Percentiles rank a stretch among this genome's conserved stretches.
Conservation (phyloP, 1,140 invertebrate genomes). For the Drosophila ogumai region DNA sequence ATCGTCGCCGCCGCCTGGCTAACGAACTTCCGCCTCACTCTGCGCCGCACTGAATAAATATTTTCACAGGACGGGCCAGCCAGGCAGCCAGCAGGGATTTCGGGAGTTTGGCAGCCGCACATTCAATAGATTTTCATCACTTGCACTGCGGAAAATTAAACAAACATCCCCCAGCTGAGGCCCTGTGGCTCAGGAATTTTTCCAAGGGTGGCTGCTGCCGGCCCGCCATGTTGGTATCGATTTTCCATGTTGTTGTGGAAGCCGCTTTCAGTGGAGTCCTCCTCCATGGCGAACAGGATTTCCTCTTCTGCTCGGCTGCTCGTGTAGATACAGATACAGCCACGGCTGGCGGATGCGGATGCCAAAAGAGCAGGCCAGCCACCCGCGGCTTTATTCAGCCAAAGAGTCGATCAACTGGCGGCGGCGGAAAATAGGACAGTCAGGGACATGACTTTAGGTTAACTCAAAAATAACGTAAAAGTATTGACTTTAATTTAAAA, state of each 20-base stretch:
- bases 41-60: constrained; percentile 68
- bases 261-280: constrained; percentile 28
- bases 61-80: constrained; percentile 58
- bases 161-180: constrained; percentile 73
- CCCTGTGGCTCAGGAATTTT: constrained; percentile 13
- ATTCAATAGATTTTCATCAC: constrained; percentile 84
- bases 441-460: not conserved
- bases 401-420: constrained; percentile 41
- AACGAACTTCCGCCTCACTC: constrained; percentile 68
- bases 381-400: constrained; percentile 9
- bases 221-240: constrained; percentile 60
- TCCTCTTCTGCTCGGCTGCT: constrained; percentile 49
- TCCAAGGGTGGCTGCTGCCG: constrained; percentile 21
- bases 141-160: constrained; percentile 78
- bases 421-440: constrained; percentile 9
- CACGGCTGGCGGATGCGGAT: constrained; percentile 14
- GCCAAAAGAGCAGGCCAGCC: constrained; percentile 32
- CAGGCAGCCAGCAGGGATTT: constrained; percentile 31
- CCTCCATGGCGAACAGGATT: constrained; percentile 60
- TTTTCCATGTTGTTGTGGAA: constrained; percentile 58
- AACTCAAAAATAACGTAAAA: not conserved
- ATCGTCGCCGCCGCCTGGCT: constrained; percentile 27
- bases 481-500: no score
- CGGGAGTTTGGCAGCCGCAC: constrained; percentile 44
- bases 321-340: constrained; percentile 49